Base-by-base conservation (phyloP, 2,797 vertebrate genomes). In the Sebastes cheni region DNA sequence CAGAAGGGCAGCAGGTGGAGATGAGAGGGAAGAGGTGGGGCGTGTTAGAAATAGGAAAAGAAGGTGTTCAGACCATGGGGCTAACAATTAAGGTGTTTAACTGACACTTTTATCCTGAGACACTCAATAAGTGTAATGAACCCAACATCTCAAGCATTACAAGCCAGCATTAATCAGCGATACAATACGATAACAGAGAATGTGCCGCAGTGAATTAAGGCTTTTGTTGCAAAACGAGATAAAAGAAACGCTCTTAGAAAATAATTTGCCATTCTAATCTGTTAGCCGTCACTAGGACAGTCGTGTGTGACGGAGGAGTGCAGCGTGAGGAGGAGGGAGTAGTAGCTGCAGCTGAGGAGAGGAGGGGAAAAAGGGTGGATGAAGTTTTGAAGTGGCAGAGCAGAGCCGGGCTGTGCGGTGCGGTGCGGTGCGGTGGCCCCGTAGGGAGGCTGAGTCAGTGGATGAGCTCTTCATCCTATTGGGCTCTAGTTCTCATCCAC, bases 391-490 rank as follows among this genome's bases (percentile, higher is more conserved):
- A 89, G 86, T 39, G 79, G 74, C 34, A 61, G 29, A 54, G 74
- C 30, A 61, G 29, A 54, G 59, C 34, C 22, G 14, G 14, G 67
- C 65, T 50, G 79, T 34, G 73, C 5, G 30, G 50, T 34, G 73
- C 5, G 30, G 50, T n/a, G n/a, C n/a, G n/a, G n/a, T 34, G 73
- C 5, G 39, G 50, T 8, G 64, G 69, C 80, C 30, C 79, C 27
- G 70, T 54, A 11, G 73, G 25, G 52, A 72, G 73, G 72, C 58
- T 22, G 81, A 83, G 88, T 83, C 70, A 52, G 61, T 66, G 84
- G 85, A 90, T 89, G 89, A 80, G 87, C 83, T 90, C 83, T 85
- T 86, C 80, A 90, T 91, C 90, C 86, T 81, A 14, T 56, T 67
- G 73, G 88, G 87, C 80, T 86, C 72, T 9, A 50, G 71, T 80